Evolutionary conservation across 2,113 vertebrate species (phyloP).

Genomic region (Cebidichthys violaceus): DNA sequence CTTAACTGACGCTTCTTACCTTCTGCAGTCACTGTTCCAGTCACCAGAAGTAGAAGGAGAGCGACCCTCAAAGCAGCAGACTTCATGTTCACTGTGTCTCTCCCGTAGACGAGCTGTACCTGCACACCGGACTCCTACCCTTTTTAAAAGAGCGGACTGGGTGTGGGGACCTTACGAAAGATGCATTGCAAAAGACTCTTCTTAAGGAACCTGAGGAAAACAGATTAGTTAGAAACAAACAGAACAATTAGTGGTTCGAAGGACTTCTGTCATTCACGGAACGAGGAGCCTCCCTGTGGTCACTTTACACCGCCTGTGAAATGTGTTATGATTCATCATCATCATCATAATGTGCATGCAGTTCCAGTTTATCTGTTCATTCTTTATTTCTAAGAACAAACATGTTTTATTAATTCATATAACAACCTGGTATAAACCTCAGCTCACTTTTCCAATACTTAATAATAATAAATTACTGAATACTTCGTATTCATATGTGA

Average conservation of each 20-base stretch:
- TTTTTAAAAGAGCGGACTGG: conserved; percentile 14
- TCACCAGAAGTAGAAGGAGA: background rate
- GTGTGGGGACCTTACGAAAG: background rate
- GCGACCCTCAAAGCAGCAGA: background rate
- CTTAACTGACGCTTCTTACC: conserved; percentile 13
- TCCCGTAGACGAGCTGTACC: background rate
- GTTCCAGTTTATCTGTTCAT: background rate
- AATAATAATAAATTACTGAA: too few species aligned
- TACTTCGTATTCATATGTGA: background rate
- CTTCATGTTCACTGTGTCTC: conserved; percentile 21
- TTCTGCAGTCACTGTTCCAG: background rate
- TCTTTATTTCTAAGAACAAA: background rate
- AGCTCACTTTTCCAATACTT: too few species aligned
- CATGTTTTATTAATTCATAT: too few species aligned
- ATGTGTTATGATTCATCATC: background rate
- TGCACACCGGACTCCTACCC: background rate
- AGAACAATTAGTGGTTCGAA: background rate
- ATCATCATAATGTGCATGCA: background rate
- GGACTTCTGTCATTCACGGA: background rate
- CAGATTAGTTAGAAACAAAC: background rate
- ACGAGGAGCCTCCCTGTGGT: background rate
- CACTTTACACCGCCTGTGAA: background rate
- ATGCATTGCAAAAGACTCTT: background rate
- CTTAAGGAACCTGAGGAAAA: background rate
- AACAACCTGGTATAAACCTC: too few species aligned